Evolutionary conservation across 1,140 invertebrate species (phyloP), one percentile per base, ranked within the genome.

Genomic region (Drosophila tristis): DNA sequence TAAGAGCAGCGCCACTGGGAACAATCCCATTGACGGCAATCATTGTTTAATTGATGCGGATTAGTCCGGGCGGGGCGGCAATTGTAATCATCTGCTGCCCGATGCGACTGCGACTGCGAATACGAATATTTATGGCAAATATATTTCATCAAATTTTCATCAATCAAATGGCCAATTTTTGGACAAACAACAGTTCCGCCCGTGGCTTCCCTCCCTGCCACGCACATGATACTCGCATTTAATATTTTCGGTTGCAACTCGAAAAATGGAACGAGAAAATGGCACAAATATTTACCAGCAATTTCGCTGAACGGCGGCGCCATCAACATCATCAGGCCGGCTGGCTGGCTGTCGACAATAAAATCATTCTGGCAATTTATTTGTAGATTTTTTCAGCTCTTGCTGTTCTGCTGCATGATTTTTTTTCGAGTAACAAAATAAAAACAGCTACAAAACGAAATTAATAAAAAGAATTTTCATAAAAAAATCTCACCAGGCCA

Each of bases 331-430:
- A 66, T 66, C 66, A 66, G 44, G 35, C 67, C 13, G 62, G 15
- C 51, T 25, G 25, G 44, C 66, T 20, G 64, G 13, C 54, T 39
- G 25, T 29, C 67, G 65, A 71, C 67, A 71, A 71, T 71, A 71
- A 71, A 71, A 71, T 70, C 65, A 71, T 70, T 65, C 67, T 71
- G 67, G 66, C 67, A 71, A 70, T 71, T 71, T 71, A 71, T 71
- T 71, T 71, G 53, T 44, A 11, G 6, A 70, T 70, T 71, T 66
- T 70, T 70, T 15, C 50, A 51, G 47, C 35, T 4, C 4, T 39
- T 39, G 35, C 35, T 58, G 66, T 68, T 57, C 29, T 49, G 56
- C 26, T 9, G 31, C 64, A 5, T 15, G 8, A n/a, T 31, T 31
- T 9, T 31, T 13, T 31, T 9, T 45, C 20, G 6, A 11, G 9